Conservation (phyloP, 2,888 invertebrate genomes). For the Nesidiocoris tenuis region DNA sequence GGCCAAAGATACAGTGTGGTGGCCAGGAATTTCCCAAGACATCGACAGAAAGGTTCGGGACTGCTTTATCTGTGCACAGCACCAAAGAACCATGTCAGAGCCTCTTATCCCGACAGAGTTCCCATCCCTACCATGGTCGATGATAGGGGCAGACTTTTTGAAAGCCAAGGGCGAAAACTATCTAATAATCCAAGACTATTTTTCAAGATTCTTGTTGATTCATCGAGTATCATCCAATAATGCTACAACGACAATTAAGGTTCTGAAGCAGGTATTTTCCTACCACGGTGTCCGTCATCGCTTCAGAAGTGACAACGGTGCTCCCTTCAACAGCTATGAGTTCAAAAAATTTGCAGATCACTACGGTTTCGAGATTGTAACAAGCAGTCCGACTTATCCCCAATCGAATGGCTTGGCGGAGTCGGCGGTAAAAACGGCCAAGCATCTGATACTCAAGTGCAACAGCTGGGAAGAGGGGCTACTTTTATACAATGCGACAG, state of each 20-base stretch:
- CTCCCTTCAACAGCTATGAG: not conserved
- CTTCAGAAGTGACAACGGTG: not conserved
- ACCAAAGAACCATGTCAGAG: not conserved
- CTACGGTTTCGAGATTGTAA: slow-evolving; percentile 9
- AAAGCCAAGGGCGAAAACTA: not conserved
- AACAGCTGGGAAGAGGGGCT: not conserved
- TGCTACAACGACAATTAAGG: not conserved
- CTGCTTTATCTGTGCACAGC: slow-evolving; percentile 6
- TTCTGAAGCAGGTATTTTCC: not conserved
- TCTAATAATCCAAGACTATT: not conserved
- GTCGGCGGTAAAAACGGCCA: slow-evolving; percentile 13
- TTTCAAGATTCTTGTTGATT: not conserved
- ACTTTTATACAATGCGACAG: not conserved
- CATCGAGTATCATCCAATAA: not conserved
- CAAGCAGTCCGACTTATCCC: slow-evolving; percentile 15
- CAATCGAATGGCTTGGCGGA: slow-evolving; percentile 20
- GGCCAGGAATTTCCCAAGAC: slow-evolving; percentile 4
- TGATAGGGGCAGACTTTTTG: not conserved
- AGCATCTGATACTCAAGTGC: slow-evolving; percentile 7
- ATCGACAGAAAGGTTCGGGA: not conserved
- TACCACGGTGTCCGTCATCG: not conserved
- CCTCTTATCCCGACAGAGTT: slow-evolving; percentile 8
- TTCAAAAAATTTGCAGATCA: slow-evolving; percentile 22
- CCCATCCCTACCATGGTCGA: not conserved
- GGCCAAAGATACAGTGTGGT: slow-evolving; percentile 1